Evolutionary conservation across 2,113 vertebrate genomes (phyloP), one percentile per base, ranked within the genome.

Genomic region (Ammodytes marinus): DNA sequence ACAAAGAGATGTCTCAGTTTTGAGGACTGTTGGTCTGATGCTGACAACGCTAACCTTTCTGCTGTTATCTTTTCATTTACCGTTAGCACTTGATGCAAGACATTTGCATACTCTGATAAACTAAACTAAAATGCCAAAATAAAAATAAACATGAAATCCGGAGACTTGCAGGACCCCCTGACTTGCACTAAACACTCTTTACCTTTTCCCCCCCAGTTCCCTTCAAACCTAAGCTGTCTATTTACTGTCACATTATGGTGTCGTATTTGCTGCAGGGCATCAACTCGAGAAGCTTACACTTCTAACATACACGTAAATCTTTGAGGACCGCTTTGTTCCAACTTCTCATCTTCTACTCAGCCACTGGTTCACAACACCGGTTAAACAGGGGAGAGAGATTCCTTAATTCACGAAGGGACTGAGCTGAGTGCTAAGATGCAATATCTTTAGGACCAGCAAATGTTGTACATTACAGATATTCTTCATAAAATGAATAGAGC

Each of bases 221-320:
- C 7, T 67, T 40, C 17, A 7, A 8, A 2, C 65, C 57, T 35
- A 8, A 6, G 15, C 45, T 11, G 49, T 8, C 15, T 67, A 4
- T 82, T 80, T 73, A 65, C 66, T 54, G 54, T 79, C 73, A 84
- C 84, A 86, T 77, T 13, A 7, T 64, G 79, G 82, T 53, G 82
- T 63, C 50, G 75, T 54, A 54, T 82, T 82, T 74, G 77, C 19
- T 57, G 74, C 74, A 67, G 60, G 63, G 59, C n/a, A 6, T 78
- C 64, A 27, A 42, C 63, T 43, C 59, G 79, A 85, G 58, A 89
- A 85, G 74, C 55, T 0, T 19, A 42, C 52, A 15, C 47, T 81
- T 14, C 45, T 9, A 6, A 70, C 53, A 19, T 14, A 14, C 59
- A 10, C 1, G 53, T 81, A 77, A 86, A 70, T 89, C 80, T 86